phyloP scores from a whole-genome alignment of 2,797 vertebrate species.

The Furcifer pardalis region DNA sequence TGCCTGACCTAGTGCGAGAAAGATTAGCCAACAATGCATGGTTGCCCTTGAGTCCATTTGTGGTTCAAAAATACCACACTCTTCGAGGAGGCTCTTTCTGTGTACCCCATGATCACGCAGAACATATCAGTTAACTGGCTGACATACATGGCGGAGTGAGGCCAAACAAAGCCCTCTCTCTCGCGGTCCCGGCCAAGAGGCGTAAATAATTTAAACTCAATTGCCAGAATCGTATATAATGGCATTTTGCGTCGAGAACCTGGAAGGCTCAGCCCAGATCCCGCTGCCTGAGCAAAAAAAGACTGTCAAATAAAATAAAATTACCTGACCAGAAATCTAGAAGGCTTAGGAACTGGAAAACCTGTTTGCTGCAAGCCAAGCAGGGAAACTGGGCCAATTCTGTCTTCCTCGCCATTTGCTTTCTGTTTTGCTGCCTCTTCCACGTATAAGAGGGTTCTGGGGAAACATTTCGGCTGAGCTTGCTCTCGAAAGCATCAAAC shows the following conservation, averaged over 20 bases:
- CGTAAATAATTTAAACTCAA: background rate
- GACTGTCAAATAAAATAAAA: too few species aligned
- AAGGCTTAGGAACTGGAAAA: conserved; percentile 31
- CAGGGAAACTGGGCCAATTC: background rate
- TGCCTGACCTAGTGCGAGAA: too few species aligned
- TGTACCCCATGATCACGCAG: background rate
- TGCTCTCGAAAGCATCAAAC: background rate
- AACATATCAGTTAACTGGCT: background rate
- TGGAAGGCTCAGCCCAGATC: conserved; percentile 27
- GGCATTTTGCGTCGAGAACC: conserved; percentile 26
- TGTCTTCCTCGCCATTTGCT: background rate
- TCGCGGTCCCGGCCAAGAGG: background rate
- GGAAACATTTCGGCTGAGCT: background rate
- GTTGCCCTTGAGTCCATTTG: too few species aligned
- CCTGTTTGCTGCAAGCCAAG: background rate
- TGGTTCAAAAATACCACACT: too few species aligned
- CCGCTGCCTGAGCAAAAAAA: background rate
- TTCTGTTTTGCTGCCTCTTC: too few species aligned
- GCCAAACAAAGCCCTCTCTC: too few species aligned
- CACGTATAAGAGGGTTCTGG: background rate
- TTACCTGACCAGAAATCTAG: background rate
- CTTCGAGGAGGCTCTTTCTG: too few species aligned
- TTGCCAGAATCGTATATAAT: background rate
- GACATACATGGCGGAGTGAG: background rate
- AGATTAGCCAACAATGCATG: too few species aligned